Conservation (phyloP, 2,888 invertebrate genomes). For the Coecobrya sp. region DNA sequence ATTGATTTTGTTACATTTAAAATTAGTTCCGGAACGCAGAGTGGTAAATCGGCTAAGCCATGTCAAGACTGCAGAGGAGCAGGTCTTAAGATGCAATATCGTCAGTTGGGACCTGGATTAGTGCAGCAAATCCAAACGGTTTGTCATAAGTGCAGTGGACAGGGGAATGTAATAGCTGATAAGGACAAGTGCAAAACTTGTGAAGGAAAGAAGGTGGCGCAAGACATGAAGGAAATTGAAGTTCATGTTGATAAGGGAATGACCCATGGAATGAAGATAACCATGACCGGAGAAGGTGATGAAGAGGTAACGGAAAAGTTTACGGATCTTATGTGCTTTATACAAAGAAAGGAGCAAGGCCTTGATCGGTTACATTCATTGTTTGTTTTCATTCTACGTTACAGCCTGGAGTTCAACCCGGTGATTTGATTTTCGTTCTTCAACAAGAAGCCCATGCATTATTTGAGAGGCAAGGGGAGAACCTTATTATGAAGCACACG, state of each 20-base stretch:
- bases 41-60: conserved; percentile 89
- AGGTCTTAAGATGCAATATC: conserved; percentile 92
- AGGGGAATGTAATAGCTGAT: conserved; percentile 91
- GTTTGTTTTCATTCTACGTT: conserved; percentile 82
- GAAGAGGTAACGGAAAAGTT: conserved; percentile 89
- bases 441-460: conserved; percentile 93
- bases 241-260: conserved; percentile 97
- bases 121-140: conserved; percentile 89
- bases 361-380: no score
- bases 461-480: conserved; percentile 93
- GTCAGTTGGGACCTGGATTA: conserved; percentile 92
- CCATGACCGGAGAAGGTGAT: conserved; percentile 96
- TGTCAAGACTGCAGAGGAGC: conserved; percentile 94
- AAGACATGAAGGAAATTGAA: conserved; percentile 94
- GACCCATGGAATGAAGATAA: conserved; percentile 95
- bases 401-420: conserved; percentile 94
- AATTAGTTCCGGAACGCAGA: conserved; percentile 82
- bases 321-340: no score
- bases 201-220: conserved; percentile 94
- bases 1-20: no score
- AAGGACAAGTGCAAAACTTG: conserved; percentile 95
- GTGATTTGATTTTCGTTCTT: conserved; percentile 96
- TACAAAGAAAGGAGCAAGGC: no score
- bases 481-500: conserved; percentile 92
- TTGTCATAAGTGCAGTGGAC: conserved; percentile 88